phyloP scores from a whole-genome alignment of 2,113 vertebrate species.

The Apus apus region DNA sequence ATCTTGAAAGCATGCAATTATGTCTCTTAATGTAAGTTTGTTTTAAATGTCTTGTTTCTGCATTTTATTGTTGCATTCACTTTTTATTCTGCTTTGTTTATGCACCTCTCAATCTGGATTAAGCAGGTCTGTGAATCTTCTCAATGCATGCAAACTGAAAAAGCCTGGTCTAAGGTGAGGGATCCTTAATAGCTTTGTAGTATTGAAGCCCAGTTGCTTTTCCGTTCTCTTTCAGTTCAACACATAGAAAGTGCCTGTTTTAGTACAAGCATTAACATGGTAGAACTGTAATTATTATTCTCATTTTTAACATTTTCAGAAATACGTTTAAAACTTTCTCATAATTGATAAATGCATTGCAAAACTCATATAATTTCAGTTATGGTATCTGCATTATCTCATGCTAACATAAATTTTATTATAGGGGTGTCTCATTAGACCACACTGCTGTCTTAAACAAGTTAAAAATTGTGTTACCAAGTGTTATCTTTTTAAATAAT shows the following conservation, averaged over 20 bases:
- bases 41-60: slow-evolving; percentile 38
- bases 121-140: slow-evolving; percentile 78
- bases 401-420: background rate
- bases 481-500: background rate
- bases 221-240: background rate
- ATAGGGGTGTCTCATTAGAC: background rate
- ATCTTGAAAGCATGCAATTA: slow-evolving; percentile 13
- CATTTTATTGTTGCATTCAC: slow-evolving; percentile 26
- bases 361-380: background rate
- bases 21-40: slow-evolving; percentile 47
- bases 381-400: background rate
- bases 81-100: slow-evolving; percentile 69
- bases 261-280: background rate
- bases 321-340: background rate
- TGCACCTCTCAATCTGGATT: slow-evolving; percentile 67
- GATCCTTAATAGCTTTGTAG: slow-evolving; percentile 16
- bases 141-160: slow-evolving; percentile 75
- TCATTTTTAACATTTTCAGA: background rate
- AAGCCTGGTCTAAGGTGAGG: slow-evolving; percentile 81
- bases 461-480: background rate
- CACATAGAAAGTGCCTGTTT: background rate
- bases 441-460: background rate
- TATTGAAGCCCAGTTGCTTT: slow-evolving; percentile 5
- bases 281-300: background rate
- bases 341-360: background rate